Percentiles rank a stretch among this genome's conserved stretches.
These are phyloP conservation scores for Tenthredo livida DNA, from an alignment of 2,888 invertebrate genomes.

Conservation along the genomic window DNA sequence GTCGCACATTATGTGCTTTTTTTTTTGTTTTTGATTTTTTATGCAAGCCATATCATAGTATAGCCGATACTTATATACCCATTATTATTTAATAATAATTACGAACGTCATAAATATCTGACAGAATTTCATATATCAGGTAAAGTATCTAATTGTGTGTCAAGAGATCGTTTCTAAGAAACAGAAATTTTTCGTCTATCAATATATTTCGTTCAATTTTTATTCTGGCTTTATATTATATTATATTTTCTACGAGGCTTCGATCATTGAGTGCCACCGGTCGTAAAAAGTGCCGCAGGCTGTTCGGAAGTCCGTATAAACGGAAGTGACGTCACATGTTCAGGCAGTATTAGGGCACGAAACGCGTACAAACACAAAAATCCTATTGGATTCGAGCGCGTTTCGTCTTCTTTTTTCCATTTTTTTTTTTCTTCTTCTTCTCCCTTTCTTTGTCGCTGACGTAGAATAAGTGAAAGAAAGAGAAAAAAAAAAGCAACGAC, in stretches of 20 bases:
- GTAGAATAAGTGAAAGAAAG: background rate
- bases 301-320: slow-evolving; percentile 18
- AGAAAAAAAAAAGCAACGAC: background rate
- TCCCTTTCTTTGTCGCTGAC: background rate
- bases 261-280: slow-evolving; percentile 6
- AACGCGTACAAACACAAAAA: slow-evolving; percentile 3
- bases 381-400: background rate
- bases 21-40: no score
- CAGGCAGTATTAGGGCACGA: background rate
- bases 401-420: background rate
- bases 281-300: slow-evolving; percentile 15
- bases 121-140: background rate
- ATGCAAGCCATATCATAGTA: no score
- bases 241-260: background rate
- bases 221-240: background rate
- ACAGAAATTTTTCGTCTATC: no score
- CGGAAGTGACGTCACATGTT: slow-evolving; percentile 12
- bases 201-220: background rate
- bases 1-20: no score
- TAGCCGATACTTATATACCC: background rate
- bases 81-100: background rate
- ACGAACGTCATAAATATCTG: background rate
- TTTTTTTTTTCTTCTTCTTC: background rate
- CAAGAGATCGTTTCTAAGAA: background rate
- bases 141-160: background rate